Evolutionary conservation across 2,888 invertebrate genomes (phyloP), one percentile per base, ranked within the genome.

Genomic region (Drosophila eohydei): DNA sequence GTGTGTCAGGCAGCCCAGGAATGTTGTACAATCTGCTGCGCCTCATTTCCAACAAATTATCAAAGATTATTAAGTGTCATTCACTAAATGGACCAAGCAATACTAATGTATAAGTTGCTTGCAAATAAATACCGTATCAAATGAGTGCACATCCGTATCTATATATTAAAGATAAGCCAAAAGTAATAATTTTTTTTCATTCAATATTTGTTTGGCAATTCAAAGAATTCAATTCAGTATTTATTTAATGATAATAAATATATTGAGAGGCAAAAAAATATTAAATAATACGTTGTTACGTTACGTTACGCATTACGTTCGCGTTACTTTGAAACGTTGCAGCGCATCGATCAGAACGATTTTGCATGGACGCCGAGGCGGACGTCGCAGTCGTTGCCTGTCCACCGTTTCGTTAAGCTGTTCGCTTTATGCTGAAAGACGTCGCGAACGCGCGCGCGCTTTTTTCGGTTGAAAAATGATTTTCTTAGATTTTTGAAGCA

Each of bases 1-100:
- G 73, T 82, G 63, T 90, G 88, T 89, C 88, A 82, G 88, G 75
- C 81, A 81, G 80, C 64, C 62, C 60, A 78, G 79, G 82, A 90
- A 90, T 82, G 84, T 65, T 73, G 83, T 82, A 51, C 65, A 52
- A 40, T 44, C 64, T 74, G 78, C 81, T 82, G 71, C 52, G 78
- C 73, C 61, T 79, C 68, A 51, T 77, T 81, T 73, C 62, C 52
- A 87, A 89, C 87, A 89, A 89, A 87, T 87, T 87, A 87, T 64
- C 68, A 59, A 38, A 71, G 74, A 71, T 75, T 74, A 82, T 88
- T 85, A 78, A 63, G 73, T 78, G 84, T 60, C 72, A 71, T 71
- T 67, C 66, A 72, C 79, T 72, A 78, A 80, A 83, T 88, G 74
- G 72, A 63, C 59, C 83, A 67, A 55, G 36, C 62, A 54, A 34